Evolutionary conservation across 2,797 vertebrate genomes (phyloP).

Genomic region (Lates japonicus): DNA sequence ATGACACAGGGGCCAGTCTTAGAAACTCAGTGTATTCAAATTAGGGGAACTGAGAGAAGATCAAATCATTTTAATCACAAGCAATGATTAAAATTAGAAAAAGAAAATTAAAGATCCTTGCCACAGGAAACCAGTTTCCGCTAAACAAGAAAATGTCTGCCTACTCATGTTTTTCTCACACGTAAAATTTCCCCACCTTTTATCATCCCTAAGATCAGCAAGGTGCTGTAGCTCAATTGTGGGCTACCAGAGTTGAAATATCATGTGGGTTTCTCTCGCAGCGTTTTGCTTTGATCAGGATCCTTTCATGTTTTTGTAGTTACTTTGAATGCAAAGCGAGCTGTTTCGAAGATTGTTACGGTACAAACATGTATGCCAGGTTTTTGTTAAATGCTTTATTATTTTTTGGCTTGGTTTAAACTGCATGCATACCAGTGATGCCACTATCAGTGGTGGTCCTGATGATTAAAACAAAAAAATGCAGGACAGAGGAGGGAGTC

Average conservation of each 20-base stretch:
- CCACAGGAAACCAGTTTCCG: slow-evolving; percentile 59
- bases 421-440: not conserved
- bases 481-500: too few relatives aligned
- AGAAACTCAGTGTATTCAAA: not conserved
- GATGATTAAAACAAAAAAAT: too few relatives aligned
- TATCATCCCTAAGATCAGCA: slow-evolving; percentile 69
- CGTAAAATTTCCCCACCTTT: slow-evolving; percentile 75
- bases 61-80: not conserved
- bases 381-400: not conserved
- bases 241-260: slow-evolving; percentile 14
- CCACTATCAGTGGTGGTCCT: too few relatives aligned
- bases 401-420: not conserved
- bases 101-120: slow-evolving; percentile 1
- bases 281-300: slow-evolving; percentile 44
- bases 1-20: not conserved
- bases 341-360: too few relatives aligned
- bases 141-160: slow-evolving; percentile 21
- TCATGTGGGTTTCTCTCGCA: slow-evolving; percentile 26
- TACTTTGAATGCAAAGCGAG: not conserved
- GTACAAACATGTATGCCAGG: too few relatives aligned
- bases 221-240: slow-evolving; percentile 37
- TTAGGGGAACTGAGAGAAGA: not conserved
- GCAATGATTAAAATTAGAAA: slow-evolving; percentile 6
- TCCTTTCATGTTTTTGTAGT: not conserved
- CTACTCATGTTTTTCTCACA: slow-evolving; percentile 49